A percentile compares a stretch with the other conserved stretches of the same genome.
Conservation (phyloP, 2,797 vertebrate genomes). For the Alcedo quadribrachys region DNA sequence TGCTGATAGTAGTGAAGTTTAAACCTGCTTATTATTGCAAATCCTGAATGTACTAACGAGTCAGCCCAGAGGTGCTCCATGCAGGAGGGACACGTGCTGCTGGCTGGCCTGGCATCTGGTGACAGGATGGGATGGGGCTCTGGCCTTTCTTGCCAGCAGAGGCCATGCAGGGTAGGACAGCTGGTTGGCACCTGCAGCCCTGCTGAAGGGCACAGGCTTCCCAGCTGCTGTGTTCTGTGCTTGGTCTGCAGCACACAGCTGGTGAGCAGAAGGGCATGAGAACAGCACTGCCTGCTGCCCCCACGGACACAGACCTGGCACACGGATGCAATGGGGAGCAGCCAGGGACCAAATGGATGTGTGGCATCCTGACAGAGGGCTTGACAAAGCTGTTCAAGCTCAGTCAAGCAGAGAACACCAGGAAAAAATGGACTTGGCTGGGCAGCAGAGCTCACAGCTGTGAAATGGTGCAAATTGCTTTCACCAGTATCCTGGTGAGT, state of each 20-base stretch:
- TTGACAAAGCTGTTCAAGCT: background rate
- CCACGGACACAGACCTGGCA: background rate
- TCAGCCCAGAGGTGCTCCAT: background rate
- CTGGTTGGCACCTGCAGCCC: background rate
- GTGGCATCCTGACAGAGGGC: background rate
- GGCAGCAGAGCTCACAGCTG: background rate
- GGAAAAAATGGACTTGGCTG: background rate
- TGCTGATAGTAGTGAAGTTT: background rate
- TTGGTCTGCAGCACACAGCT: background rate
- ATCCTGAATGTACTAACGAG: background rate
- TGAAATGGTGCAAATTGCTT: background rate
- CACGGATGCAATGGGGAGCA: background rate
- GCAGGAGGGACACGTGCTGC: rapidly evolving
- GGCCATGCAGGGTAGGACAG: background rate
- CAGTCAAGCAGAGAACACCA: slow-evolving; percentile 4
- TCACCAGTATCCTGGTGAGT: background rate
- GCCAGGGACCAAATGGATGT: background rate
- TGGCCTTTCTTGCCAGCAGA: background rate
- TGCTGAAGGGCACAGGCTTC: background rate
- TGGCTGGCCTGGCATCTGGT: background rate
- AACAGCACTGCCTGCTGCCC: background rate
- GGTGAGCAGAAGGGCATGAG: background rate
- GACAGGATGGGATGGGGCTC: background rate
- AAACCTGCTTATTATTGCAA: background rate
- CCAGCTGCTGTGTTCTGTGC: background rate